phyloP scores from a whole-genome alignment of 1,140 invertebrate species.

The Drosophila willistoni region DNA sequence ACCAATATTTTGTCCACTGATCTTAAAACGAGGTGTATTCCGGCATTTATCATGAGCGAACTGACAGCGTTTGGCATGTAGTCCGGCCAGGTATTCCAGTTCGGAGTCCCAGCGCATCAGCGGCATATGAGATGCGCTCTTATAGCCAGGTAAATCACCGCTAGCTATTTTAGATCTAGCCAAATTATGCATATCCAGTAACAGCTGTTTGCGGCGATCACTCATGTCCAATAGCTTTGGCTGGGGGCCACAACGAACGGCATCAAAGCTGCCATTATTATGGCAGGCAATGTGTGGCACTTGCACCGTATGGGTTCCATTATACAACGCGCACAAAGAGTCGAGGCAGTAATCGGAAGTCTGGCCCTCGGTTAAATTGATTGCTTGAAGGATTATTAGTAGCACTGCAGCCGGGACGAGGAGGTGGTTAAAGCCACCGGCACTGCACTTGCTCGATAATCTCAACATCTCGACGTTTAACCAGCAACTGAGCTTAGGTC shows the following conservation, averaged over 20 bases:
- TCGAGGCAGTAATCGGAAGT: conserved; percentile 42
- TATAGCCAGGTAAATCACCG: conserved; percentile 61
- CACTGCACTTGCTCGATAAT: conserved; percentile 60
- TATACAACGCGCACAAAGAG: conserved; percentile 61
- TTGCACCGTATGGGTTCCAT: conserved; percentile 66
- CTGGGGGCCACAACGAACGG: conserved; percentile 45
- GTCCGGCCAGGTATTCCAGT: conserved; percentile 64
- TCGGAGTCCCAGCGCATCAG: conserved; percentile 75
- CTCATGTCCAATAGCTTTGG: conserved; percentile 74
- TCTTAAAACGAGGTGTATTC: conserved; percentile 61
- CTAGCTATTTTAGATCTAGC: conserved; percentile 64
- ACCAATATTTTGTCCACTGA: conserved; percentile 77
- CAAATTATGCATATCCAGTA: conserved; percentile 77
- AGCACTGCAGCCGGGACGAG: conserved; percentile 46
- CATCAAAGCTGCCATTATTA: conserved; percentile 63
- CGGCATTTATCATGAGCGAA: conserved; percentile 75
- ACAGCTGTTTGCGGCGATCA: conserved; percentile 59
- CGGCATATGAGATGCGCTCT: conserved; percentile 65
- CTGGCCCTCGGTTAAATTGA: not conserved
- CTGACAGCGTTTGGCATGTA: conserved; percentile 70
- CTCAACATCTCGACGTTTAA: conserved; percentile 55
- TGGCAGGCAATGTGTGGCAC: conserved; percentile 61
- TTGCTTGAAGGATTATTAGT: conserved; percentile 16
- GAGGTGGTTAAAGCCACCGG: not conserved
- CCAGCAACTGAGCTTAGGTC: conserved; percentile 48